phyloP scores from a whole-genome alignment of 2,797 vertebrate genomes.

The Sorex maritimensis region DNA sequence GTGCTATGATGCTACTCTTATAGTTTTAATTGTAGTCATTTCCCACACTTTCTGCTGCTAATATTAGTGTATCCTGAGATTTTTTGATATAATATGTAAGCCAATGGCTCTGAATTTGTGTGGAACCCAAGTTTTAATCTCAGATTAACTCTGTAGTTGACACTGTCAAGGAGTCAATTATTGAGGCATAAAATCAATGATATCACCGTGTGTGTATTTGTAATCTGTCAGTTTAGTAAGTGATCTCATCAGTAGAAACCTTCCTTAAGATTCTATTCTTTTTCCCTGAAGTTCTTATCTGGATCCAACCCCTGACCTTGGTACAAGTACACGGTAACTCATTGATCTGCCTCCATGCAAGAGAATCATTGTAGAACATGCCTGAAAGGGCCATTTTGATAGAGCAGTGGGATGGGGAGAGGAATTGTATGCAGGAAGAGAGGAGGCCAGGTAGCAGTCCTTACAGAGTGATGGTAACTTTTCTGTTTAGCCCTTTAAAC shows the following conservation, averaged over 20 bases:
- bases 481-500: not conserved
- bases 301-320: not conserved
- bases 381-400: not conserved
- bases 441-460: rapidly evolving
- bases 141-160: not conserved
- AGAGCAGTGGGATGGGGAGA: not conserved
- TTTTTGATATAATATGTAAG: no score
- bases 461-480: rapidly evolving
- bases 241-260: not conserved
- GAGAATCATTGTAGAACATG: not conserved
- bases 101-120: not conserved
- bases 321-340: not conserved
- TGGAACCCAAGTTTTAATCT: not conserved
- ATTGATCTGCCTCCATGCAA: not conserved
- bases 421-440: not conserved
- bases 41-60: not conserved
- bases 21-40: not conserved
- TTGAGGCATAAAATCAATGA: not conserved
- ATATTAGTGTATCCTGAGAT: not conserved
- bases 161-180: not conserved
- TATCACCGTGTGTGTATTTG: no score
- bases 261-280: not conserved
- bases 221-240: not conserved
- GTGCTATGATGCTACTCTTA: not conserved
- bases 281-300: slow-evolving; percentile 1